Base-by-base conservation (phyloP, 2,888 invertebrate genomes). In the Leucania comma region DNA sequence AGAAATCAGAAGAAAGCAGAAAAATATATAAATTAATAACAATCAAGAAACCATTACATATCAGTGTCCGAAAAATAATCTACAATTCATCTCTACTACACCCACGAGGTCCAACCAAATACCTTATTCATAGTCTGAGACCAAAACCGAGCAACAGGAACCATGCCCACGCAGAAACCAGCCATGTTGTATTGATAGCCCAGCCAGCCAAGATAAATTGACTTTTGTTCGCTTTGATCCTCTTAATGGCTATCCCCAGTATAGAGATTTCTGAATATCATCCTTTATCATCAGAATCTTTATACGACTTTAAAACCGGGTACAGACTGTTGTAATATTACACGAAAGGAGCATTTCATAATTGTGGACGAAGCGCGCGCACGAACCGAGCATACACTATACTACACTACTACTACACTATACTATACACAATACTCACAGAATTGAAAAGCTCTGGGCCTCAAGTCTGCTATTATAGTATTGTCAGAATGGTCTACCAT, bases 61-160 rank as follows among this genome's bases (percentile, higher is more conserved):
- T 48, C 22, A 22, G 20, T 58, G 17, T 22, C 24, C 17, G 29
- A 38, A 10, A 42, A 60, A 57, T 51, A 26, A 51, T 46, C 20
- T 38, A 2, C 22, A 20, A 64, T 72, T 57, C 48, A 42, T 46
- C 20, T 64, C 20, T 10, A 53, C 17, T 17, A 32, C 20, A 32
- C 57, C 24, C 51, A 9, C 0, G 48, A 26, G 61, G 65, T 35
- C 38, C 38, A 1, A 10, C 24, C 22, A 58, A 38, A 75, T 72
- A 78, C 22, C 32, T 65, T 75, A 78, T 75, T 75, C 57, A 75
- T 78, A 79, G 79, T 78, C 57, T 4, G 56, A 48, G 64, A 61
- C 38, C 22, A 50, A 50, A 51, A 12, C 22, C 14, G 51, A 61
- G n/a, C 29, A 42, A 32, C 35, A 63, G 32, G 54, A 54, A 70